These are phyloP conservation scores for Plectropomus leopardus DNA, from an alignment of 2,113 vertebrate genomes.

Conservation along the genomic window DNA sequence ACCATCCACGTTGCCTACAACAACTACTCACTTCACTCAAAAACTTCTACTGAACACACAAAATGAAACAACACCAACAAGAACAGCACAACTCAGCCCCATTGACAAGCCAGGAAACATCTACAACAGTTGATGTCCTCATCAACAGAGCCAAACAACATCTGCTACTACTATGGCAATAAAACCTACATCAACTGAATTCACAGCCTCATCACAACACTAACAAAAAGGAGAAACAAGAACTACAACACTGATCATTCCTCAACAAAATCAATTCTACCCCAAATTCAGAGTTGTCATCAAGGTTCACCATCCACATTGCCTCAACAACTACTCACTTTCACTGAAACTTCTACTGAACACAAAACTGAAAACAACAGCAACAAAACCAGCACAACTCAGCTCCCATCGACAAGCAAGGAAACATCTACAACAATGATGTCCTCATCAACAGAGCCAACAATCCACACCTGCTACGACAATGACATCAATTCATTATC, in stretches of 20 bases:
- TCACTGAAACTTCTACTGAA: too few species aligned
- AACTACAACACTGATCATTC: too few species aligned
- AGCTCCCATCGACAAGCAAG: rapidly evolving
- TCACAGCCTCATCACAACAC: neutral
- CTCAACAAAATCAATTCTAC: neutral
- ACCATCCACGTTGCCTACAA: neutral
- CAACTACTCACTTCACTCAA: neutral
- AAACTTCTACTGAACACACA: neutral
- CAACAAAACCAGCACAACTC: neutral
- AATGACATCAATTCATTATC: too few species aligned
- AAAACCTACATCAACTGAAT: too few species aligned
- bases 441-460: neutral
- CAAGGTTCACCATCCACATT: neutral
- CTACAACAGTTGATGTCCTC: too few species aligned
- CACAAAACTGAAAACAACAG: neutral
- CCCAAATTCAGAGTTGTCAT: neutral
- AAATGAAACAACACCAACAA: neutral
- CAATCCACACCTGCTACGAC: neutral
- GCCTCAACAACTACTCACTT: neutral
- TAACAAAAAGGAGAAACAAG: too few species aligned
- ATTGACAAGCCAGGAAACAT: neutral
- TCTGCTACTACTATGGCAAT: neutral
- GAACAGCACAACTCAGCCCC: neutral
- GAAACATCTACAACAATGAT: neutral
- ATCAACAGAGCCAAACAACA: too few species aligned